Evolutionary conservation across 2,113 vertebrate genomes (phyloP).

Genomic region (Misgurnus anguillicaudatus): DNA sequence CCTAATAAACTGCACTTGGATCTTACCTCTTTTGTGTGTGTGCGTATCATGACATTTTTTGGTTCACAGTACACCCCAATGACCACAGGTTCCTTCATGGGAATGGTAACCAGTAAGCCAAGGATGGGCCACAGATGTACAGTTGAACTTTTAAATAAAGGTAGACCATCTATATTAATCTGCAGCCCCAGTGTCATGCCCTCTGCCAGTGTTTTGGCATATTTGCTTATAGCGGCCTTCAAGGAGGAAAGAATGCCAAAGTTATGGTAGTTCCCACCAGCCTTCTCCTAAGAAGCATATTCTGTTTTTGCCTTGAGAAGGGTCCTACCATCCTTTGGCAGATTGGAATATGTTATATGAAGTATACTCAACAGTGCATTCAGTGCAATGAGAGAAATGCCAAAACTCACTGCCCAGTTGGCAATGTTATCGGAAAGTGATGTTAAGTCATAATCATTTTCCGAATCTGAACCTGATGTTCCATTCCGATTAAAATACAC

Average conservation of each 20-base stretch:
- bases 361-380: conserved; percentile 1
- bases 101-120: not conserved
- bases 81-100: not conserved
- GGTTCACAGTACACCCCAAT: conserved; percentile 2
- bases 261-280: conserved; percentile 1
- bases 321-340: conserved; percentile 4
- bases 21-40: too few relatives aligned
- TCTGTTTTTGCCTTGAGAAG: not conserved
- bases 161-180: too few relatives aligned
- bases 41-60: too few relatives aligned
- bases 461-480: not conserved
- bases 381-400: not conserved
- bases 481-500: not conserved
- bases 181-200: not conserved
- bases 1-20: too few relatives aligned
- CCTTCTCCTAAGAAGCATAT: not conserved
- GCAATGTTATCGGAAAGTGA: conserved; percentile 5
- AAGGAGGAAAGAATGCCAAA: not conserved
- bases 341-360: not conserved
- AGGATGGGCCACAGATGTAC: conserved; percentile 4
- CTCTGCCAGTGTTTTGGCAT: not conserved
- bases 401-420: conserved; percentile 11
- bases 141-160: conserved; percentile 6
- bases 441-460: conserved; percentile 7
- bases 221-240: not conserved